Evolutionary conservation across 2,888 invertebrate genomes (phyloP).

Genomic region (Drosophila yooni): DNA sequence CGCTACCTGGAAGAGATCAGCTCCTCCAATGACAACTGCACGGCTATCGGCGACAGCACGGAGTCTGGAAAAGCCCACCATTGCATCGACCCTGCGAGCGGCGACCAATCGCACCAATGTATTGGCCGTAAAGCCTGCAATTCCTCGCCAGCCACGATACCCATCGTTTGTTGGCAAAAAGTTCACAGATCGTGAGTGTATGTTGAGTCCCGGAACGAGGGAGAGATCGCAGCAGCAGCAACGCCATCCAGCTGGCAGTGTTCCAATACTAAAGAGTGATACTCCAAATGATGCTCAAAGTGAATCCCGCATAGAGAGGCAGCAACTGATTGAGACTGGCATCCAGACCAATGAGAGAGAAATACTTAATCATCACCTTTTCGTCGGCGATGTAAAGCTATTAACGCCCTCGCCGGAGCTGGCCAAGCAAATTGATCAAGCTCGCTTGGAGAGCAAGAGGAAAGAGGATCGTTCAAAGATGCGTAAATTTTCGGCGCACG

Average conservation of each 20-base stretch:
- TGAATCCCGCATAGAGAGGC: neutral
- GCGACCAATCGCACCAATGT: slow-evolving; percentile 42
- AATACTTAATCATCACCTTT: slow-evolving; percentile 70
- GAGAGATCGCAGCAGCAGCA: slow-evolving; percentile 18
- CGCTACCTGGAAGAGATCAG: slow-evolving; percentile 41
- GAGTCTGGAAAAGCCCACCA: slow-evolving; percentile 57
- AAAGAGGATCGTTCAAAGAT: slow-evolving; percentile 39
- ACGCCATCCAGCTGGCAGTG: slow-evolving; percentile 21
- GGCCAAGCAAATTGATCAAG: slow-evolving; percentile 63
- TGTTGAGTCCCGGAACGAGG: slow-evolving; percentile 4
- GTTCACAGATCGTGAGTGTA: neutral
- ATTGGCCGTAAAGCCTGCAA: slow-evolving; percentile 7
- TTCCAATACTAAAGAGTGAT: slow-evolving; percentile 10
- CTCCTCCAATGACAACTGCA: slow-evolving; percentile 1
- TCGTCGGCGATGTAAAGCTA: slow-evolving; percentile 72
- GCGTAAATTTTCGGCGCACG: slow-evolving; percentile 72
- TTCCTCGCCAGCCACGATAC: slow-evolving; percentile 11
- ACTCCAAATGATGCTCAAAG: neutral
- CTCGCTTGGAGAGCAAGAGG: slow-evolving; percentile 48
- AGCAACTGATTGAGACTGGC: slow-evolving; percentile 50
- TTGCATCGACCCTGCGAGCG: slow-evolving; percentile 63
- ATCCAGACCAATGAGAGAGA: slow-evolving; percentile 78
- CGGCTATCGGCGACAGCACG: neutral
- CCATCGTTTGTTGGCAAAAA: neutral
- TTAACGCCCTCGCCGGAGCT: slow-evolving; percentile 69